phyloP scores from a whole-genome alignment of 35 echinoderm and acorn worm species.

The Amphiura filiformis region DNA sequence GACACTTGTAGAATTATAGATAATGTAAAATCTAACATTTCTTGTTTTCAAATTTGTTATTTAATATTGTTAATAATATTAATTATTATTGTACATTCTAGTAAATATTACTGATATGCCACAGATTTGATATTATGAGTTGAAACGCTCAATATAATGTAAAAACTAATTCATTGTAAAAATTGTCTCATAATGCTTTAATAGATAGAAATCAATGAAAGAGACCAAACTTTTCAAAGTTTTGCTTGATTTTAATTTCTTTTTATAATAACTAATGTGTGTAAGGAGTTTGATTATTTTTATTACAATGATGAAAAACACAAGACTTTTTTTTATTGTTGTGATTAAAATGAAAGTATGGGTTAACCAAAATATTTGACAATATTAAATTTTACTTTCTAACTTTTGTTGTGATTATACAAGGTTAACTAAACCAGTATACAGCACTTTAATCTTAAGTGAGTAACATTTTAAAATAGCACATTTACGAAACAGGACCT shows the following conservation, averaged over 20 bases:
- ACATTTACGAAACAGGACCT: too few species aligned
- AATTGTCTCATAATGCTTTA: not conserved
- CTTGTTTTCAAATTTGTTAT: not conserved
- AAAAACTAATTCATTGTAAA: not conserved
- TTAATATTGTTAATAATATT: constrained; percentile 16
- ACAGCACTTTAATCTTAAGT: too few species aligned
- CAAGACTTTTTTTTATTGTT: not conserved
- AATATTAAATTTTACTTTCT: too few species aligned
- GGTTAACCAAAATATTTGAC: not conserved
- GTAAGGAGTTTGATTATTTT: not conserved
- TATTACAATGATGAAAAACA: not conserved
- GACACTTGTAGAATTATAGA: not conserved
- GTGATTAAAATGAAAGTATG: not conserved
- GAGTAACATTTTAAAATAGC: too few species aligned
- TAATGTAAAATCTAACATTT: not conserved
- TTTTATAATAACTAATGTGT: not conserved
- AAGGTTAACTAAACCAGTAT: too few species aligned
- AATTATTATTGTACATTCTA: not conserved
- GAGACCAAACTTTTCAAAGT: not conserved
- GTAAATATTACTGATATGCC: not conserved
- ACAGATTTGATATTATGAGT: constrained; percentile 1
- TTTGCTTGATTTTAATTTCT: not conserved
- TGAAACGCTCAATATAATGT: not conserved
- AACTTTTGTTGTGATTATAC: too few species aligned
- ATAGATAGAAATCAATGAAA: not conserved